phyloP scores from a whole-genome alignment of 2,888 invertebrate genomes.

The Calephelis perditalis region DNA sequence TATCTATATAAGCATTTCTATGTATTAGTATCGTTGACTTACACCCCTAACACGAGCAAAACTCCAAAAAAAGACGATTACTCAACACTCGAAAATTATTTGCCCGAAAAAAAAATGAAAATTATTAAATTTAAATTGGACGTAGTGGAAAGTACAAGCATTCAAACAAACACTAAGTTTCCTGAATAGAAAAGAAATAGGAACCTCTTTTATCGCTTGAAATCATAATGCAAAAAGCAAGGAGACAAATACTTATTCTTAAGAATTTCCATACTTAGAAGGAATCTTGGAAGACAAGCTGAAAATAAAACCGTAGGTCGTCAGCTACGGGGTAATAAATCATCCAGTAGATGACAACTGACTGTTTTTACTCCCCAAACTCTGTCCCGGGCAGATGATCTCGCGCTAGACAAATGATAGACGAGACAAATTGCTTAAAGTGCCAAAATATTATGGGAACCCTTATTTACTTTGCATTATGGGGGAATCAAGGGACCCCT shows the following conservation, averaged over 20 bases:
- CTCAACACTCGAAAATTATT: no score
- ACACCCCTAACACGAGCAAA: no score
- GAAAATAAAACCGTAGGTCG: background rate
- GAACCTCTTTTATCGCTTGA: no score
- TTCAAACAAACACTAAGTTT: no score
- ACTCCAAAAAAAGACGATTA: no score
- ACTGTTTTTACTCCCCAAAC: conserved; percentile 5
- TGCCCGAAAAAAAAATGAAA: no score
- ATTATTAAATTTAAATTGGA: no score
- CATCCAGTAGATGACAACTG: conserved; percentile 7
- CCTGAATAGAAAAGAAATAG: no score
- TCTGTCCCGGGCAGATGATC: conserved; percentile 42
- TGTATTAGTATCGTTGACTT: no score
- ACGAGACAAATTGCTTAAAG: conserved; percentile 53
- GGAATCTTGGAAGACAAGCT: background rate
- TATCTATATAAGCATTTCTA: no score
- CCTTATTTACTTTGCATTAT: conserved; percentile 16
- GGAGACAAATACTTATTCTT: background rate
- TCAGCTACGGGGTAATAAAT: conserved; percentile 2
- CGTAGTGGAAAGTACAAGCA: no score
- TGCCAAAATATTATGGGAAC: conserved; percentile 37
- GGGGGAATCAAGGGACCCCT: conserved; percentile 29
- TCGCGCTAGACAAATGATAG: conserved; percentile 57
- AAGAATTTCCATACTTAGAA: background rate
- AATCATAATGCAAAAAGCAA: no score